Conservation (phyloP, 1,140 invertebrate species). For the Helicoverpa zea region DNA sequence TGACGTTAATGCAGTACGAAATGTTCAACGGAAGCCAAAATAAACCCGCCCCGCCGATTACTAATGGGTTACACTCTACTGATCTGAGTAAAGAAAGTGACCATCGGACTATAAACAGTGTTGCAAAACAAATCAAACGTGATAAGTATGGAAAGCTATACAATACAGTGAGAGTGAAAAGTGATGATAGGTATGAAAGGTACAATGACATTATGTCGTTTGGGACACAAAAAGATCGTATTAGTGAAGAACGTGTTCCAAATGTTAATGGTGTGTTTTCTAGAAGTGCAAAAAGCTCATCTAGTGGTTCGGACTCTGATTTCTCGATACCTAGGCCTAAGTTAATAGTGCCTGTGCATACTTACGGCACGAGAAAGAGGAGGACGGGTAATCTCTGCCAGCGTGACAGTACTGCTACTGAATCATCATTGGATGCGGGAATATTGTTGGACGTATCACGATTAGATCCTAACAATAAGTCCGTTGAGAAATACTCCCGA, state of each 20-base stretch:
- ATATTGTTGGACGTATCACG: constrained; percentile 78
- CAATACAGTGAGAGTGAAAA: constrained; percentile 86
- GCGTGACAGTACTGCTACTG: constrained; percentile 80
- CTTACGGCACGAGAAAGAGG: constrained; percentile 92
- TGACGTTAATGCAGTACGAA: constrained; percentile 83
- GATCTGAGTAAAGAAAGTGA: constrained; percentile 80
- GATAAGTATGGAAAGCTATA: constrained; percentile 82
- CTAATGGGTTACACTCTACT: constrained; percentile 71
- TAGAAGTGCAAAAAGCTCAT: constrained; percentile 83
- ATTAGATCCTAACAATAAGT: constrained; percentile 67
- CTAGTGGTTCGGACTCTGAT: constrained; percentile 87
- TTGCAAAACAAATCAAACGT: constrained; percentile 78
- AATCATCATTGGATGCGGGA: constrained; percentile 79
- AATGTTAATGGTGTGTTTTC: constrained; percentile 82
- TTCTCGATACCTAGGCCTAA: constrained; percentile 94
- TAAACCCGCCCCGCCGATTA: constrained; percentile 63
- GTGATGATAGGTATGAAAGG: constrained; percentile 82
- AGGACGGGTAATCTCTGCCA: constrained; percentile 91
- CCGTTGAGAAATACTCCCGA: constrained; percentile 61
- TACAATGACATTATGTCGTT: constrained; percentile 80
- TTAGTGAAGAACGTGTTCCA: constrained; percentile 80
- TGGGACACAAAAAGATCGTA: constrained; percentile 67
- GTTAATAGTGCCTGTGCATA: constrained; percentile 95
- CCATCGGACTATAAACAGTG: constrained; percentile 82
- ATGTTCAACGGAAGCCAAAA: constrained; percentile 77